phyloP scores from a whole-genome alignment of 2,888 invertebrate genomes.

The Ecdyonurus torrentis region DNA sequence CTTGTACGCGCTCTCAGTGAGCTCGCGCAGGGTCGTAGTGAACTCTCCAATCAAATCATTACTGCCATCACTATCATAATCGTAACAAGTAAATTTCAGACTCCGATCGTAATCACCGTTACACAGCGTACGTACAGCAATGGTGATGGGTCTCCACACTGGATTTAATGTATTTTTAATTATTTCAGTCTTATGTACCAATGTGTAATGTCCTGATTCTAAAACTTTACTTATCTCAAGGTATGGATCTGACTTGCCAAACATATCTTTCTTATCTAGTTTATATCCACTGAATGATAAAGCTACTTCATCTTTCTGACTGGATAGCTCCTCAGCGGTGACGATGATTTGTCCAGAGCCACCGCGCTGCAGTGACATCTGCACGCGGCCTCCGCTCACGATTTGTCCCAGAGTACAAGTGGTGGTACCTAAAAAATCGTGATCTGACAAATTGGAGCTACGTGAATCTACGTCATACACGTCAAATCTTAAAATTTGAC shows the following conservation, averaged over 20 bases:
- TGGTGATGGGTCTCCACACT: slow-evolving; percentile 30
- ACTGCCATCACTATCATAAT: slow-evolving; percentile 31
- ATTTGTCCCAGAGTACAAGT: slow-evolving; percentile 32
- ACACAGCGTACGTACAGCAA: slow-evolving; percentile 27
- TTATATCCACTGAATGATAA: slow-evolving; percentile 22
- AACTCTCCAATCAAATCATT: slow-evolving; percentile 31
- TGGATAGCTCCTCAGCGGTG: slow-evolving; percentile 23
- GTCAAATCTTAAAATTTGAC: slow-evolving; percentile 34
- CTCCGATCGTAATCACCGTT: slow-evolving; percentile 31
- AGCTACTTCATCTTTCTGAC: slow-evolving; percentile 23
- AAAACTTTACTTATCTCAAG: slow-evolving; percentile 25
- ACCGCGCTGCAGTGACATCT: slow-evolving; percentile 14
- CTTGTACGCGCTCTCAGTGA: slow-evolving; percentile 22
- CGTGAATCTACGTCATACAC: slow-evolving; percentile 26
- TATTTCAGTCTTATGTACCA: slow-evolving; percentile 35
- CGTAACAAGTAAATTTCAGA: slow-evolving; percentile 31
- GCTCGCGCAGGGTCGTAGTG: slow-evolving; percentile 24
- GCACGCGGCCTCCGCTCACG: slow-evolving; percentile 14
- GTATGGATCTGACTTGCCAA: slow-evolving; percentile 25
- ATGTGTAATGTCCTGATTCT: slow-evolving; percentile 25
- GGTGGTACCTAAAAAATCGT: slow-evolving; percentile 33
- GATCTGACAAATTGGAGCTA: slow-evolving; percentile 20
- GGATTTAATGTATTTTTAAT: slow-evolving; percentile 32
- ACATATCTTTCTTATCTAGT: slow-evolving; percentile 24
- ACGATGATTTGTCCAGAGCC: slow-evolving; percentile 18